Conservation (phyloP, 2,797 vertebrate species). For the Crenuchus spilurus region DNA sequence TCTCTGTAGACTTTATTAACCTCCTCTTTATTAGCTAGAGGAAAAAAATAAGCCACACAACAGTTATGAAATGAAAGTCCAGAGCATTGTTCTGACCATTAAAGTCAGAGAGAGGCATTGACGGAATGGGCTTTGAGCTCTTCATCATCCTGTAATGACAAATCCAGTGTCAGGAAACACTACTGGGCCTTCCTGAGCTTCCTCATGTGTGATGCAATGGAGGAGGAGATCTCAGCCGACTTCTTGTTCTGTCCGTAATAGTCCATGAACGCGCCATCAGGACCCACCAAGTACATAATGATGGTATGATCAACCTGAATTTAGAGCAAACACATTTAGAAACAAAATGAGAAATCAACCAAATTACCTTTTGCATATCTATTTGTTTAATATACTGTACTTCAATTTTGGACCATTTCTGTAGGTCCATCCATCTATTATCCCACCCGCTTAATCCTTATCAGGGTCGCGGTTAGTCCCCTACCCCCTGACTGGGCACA, state of each 20-base stretch:
- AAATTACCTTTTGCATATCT: too few species aligned
- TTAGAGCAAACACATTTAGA: constrained; percentile 5
- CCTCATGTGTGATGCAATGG: constrained; percentile 88
- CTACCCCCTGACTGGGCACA: too few species aligned
- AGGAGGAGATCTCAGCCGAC: constrained; percentile 80
- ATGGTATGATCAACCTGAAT: constrained; percentile 98
- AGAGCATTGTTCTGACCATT: background rate
- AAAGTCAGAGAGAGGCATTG: background rate
- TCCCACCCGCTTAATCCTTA: too few species aligned
- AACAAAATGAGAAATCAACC: too few species aligned
- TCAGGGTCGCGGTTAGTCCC: too few species aligned
- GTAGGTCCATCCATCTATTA: too few species aligned
- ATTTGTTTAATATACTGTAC: too few species aligned
- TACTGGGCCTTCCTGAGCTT: constrained; percentile 70
- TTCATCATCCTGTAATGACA: background rate
- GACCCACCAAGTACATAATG: constrained; percentile 96
- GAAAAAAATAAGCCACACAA: too few species aligned
- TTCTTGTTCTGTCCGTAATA: constrained; percentile 96
- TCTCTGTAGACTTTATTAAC: too few species aligned
- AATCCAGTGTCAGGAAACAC: background rate
- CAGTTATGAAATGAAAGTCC: too few species aligned
- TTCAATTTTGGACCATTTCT: too few species aligned
- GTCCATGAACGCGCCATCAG: constrained; percentile 89
- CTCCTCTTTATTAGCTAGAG: too few species aligned
- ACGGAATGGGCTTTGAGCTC: background rate